Percentiles rank a stretch among this genome's conserved stretches.
Evolutionary conservation across 1,140 invertebrate species (phyloP).

Genomic region (Drosophila melanogaster): Release_6_plus_ISO1_MT NT_037436.4:15035001-15035500

Average conservation of each 20-base stretch:
- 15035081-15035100: conserved; percentile 71
- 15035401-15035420: conserved; percentile 35
- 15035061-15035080: conserved; percentile 51
- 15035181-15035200: conserved; percentile 12
- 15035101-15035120: conserved; percentile 29
- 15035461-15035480: conserved; percentile 32
- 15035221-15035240: conserved; percentile 36
- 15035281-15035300: conserved; percentile 43
- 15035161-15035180: conserved; percentile 37
- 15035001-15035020: too few relatives aligned
- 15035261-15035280: conserved; percentile 62
- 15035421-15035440: conserved; percentile 59
- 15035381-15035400: not conserved
- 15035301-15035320: conserved; percentile 61
- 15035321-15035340: conserved; percentile 59
- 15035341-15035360: conserved; percentile 20
- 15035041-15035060: conserved; percentile 2
- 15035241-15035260: conserved; percentile 59
- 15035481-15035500: conserved; percentile 41
- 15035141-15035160: conserved; percentile 22
- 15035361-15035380: conserved; percentile 19
- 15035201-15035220: conserved; percentile 2
- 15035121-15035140: conserved; percentile 51
- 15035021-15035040: conserved; percentile 23
- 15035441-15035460: conserved; percentile 32